Conservation (phyloP, 2,113 vertebrate genomes). For the Perca flavescens region DNA sequence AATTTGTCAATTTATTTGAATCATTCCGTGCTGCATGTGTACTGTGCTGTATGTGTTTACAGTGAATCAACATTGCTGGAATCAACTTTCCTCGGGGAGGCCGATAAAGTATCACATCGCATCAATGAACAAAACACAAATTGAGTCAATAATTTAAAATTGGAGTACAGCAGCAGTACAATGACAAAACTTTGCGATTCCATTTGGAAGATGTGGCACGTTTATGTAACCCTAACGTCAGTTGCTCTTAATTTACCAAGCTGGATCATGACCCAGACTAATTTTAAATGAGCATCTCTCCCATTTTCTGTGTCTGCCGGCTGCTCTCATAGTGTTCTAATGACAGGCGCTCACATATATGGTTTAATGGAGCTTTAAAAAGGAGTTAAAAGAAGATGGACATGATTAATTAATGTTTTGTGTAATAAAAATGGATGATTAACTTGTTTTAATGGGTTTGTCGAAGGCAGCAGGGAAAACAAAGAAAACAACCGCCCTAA, state of each 20-base stretch:
- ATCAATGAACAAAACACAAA: slow-evolving; percentile 26
- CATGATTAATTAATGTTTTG: slow-evolving; percentile 70
- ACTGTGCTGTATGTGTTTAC: slow-evolving; percentile 12
- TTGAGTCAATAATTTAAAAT: slow-evolving; percentile 27
- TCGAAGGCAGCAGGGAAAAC: slow-evolving; percentile 22
- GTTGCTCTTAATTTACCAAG: slow-evolving; percentile 36
- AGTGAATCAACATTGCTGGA: neutral
- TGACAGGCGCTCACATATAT: slow-evolving; percentile 25
- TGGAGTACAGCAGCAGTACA: slow-evolving; percentile 1
- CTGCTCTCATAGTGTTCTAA: slow-evolving; percentile 26
- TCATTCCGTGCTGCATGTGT: neutral
- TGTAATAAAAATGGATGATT: slow-evolving; percentile 57
- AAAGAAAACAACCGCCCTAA: slow-evolving; percentile 31
- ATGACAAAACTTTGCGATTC: slow-evolving; percentile 8
- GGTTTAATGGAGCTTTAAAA: slow-evolving; percentile 56
- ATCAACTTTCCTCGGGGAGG: neutral
- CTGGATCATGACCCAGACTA: slow-evolving; percentile 55
- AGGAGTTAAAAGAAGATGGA: slow-evolving; percentile 37
- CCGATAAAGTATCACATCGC: neutral
- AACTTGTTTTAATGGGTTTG: slow-evolving; percentile 59
- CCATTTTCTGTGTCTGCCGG: slow-evolving; percentile 26
- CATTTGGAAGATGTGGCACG: slow-evolving; percentile 24
- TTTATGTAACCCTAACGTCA: slow-evolving; percentile 40
- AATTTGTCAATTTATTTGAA: slow-evolving; percentile 12
- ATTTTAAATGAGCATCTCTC: slow-evolving; percentile 66